Base-by-base conservation (phyloP, 2,797 vertebrate genomes). In the Sebastes oblongus region DNA sequence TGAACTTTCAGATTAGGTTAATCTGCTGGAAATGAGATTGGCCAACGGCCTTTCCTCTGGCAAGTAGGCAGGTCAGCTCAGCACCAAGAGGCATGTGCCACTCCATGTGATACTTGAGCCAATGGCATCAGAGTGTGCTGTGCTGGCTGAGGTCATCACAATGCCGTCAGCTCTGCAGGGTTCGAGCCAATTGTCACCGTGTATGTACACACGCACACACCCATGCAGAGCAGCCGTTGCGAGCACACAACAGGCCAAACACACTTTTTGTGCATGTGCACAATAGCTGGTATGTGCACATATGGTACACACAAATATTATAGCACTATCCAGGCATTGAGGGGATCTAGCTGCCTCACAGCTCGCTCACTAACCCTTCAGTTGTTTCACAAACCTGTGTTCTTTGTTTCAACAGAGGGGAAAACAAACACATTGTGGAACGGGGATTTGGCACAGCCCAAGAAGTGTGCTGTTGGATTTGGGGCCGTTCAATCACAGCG, bases 11-110 rank as follows among this genome's bases (percentile, higher is more conserved):
- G 85, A 95, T 93, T 85, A 96, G 92, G 92, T 88, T 94, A 95
- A 96, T 90, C 91, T 94, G 86, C 42, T 84, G 81, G 88, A 95
- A 96, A 95, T 92, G 87, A 89, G 92, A 95, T 93, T 92, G 88
- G 76, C 86, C 84, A 70, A 70, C 20, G 5, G 67, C 85, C 84
- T 91, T 88, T 90, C 91, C 85, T 79, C 82, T 83, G 85, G 88
- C 88, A 90, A 80, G 88, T 86, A 86, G 88, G 72, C 88, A 86
- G 83, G 87, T 86, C 80, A 85, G 84, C 77, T 88, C 85, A 88
- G 82, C 20, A 87, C 71, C 81, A 46, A 75, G 81, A 82, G 75
- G 69, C 89, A 89, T 82, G 90, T 87, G 92, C 86, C 77, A 39
- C 29, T 75, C 80, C 94, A 94, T 91, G 92, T 91, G 87, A 88